phyloP scores from a whole-genome alignment of 2,888 invertebrate species.

The Ariolimax columbianus region DNA sequence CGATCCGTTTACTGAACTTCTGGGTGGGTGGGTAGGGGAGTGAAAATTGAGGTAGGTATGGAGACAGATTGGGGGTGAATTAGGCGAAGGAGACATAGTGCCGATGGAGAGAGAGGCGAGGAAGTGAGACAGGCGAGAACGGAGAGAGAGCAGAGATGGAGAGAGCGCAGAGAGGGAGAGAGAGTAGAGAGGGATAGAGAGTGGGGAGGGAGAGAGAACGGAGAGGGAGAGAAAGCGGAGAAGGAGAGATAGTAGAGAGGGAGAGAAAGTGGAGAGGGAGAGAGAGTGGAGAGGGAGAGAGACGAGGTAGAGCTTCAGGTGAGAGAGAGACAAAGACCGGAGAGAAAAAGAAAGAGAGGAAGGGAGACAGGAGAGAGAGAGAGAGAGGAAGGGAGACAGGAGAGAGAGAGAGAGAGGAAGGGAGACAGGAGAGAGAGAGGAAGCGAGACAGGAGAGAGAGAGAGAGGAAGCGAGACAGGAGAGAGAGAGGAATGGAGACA shows the following conservation, averaged over 20 bases:
- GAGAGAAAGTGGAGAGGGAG: no score
- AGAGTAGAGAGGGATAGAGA: neutral
- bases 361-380: neutral
- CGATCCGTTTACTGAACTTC: neutral
- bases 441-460: neutral
- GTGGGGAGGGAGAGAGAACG: neutral
- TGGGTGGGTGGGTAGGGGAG: neutral
- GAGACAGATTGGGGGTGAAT: no score
- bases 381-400: neutral
- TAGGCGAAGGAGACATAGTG: neutral
- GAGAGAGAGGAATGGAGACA: no score
- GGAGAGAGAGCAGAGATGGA: neutral
- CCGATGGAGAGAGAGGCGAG: neutral
- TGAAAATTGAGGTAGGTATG: no score
- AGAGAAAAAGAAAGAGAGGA: neutral
- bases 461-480: neutral
- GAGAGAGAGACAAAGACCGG: neutral
- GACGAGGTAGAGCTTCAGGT: neutral
- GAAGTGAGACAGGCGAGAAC: neutral
- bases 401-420: neutral
- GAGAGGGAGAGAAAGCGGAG: neutral
- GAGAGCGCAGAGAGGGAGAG: no score
- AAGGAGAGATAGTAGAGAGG: neutral
- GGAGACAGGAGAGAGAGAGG: neutral
- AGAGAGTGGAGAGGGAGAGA: neutral